These are phyloP conservation scores for Quadriops clusia DNA, from an alignment of 2,888 invertebrate species.

Conservation along the genomic window DNA sequence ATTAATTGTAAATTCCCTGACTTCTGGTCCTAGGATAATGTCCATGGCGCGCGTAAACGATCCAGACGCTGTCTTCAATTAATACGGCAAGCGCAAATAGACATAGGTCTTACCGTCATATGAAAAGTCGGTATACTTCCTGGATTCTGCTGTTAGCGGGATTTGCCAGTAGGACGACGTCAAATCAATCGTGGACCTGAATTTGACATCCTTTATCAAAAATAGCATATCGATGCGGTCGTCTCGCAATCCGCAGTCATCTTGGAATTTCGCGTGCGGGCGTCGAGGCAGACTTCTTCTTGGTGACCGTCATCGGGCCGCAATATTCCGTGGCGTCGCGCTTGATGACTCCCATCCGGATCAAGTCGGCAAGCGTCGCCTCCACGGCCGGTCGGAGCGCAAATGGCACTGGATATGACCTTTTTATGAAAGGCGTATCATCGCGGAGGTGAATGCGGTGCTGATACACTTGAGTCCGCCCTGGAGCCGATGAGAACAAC, in stretches of 20 bases:
- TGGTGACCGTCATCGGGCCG: constrained; percentile 13
- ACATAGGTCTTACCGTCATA: constrained; percentile 7
- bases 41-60: constrained; percentile 10
- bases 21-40: constrained; percentile 10
- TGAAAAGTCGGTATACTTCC: constrained; percentile 10
- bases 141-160: constrained; percentile 10
- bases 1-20: constrained; percentile 2
- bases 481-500: constrained; percentile 14
- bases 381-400: constrained; percentile 19
- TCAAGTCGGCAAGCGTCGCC: constrained; percentile 19
- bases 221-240: constrained; percentile 14
- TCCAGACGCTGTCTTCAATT: constrained; percentile 7
- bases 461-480: constrained; percentile 14
- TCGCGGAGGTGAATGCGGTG: constrained; percentile 17
- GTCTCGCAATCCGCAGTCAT: constrained; percentile 23
- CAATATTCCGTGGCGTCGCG: constrained; percentile 20
- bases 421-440: constrained; percentile 15
- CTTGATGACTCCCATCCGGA: constrained; percentile 22
- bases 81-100: constrained; percentile 7
- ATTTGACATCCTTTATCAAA: constrained; percentile 9
- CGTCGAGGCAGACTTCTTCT: constrained; percentile 24
- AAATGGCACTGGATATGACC: constrained; percentile 23
- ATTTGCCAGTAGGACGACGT: constrained; percentile 16
- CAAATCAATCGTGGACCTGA: constrained; percentile 14
- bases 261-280: constrained; percentile 20